Evolutionary conservation across 2,888 invertebrate species (phyloP), one percentile per base, ranked within the genome.

Genomic region (Volucella inanis): DNA sequence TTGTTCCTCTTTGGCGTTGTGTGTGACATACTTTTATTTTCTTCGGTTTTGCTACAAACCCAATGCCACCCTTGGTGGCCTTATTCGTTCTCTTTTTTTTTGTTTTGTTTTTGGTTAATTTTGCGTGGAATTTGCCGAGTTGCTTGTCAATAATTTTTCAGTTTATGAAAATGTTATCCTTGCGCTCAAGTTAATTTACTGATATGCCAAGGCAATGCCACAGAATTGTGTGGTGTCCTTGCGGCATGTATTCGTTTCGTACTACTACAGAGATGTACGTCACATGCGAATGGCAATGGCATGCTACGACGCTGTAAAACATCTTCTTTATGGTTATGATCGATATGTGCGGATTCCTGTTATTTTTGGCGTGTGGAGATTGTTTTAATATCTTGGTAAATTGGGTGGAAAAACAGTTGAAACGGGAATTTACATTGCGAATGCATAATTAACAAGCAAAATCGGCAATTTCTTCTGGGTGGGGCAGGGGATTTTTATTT

Each of bases 101-200:
- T 68, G 67, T 45, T 54, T 74, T 68, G 68, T 54, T 68, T 81
- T 61, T 50, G 41, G 14, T 67, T 41, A 43, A 67, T 79, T 80
- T 81, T 76, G 47, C 71, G 65, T 54, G 49, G 47, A 74, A 68
- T 79, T 70, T 74, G 59, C 68, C 68, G 65, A 70, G 68, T 75
- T 71, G 76, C 59, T 71, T 85, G 84, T 80, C 84, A 85, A 85
- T 85, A 85, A 85, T 79, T 85, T 85, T 80, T 72, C 76, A 76
- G 67, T 80, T 71, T 76, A 85, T 85, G 84, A 80, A 80, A 84
- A 80, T 80, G 75, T 78, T 78, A 71, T 78, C 71, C 71, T 71
- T 71, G 57, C 31, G 47, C 76, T 76, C 61, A 52, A 68, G 83
- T 79, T 57, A 79, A 83, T 83, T 76, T 70, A 65, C 64, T 54